These are phyloP conservation scores for Ptilonorhynchus violaceus DNA, from an alignment of 2,113 vertebrate genomes.

Conservation along the genomic window DNA sequence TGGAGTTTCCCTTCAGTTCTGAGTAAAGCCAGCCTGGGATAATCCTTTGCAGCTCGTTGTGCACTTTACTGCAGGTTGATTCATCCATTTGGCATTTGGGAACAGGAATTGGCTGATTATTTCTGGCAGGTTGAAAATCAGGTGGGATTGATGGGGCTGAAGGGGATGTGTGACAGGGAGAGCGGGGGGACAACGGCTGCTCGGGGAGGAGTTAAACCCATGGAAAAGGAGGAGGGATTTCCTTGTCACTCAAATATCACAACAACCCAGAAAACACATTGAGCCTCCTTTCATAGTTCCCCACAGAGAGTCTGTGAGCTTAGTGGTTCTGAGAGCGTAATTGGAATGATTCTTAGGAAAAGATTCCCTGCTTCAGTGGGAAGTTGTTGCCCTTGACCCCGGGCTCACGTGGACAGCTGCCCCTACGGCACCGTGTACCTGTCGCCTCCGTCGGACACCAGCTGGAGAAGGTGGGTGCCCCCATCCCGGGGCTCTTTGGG, in stretches of 20 bases:
- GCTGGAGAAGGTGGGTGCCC: constrained; percentile 92
- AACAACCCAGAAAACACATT: not conserved
- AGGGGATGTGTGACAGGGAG: not conserved
- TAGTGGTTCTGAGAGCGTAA: not conserved
- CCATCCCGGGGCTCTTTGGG: rapidly evolving
- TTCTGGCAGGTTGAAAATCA: not conserved
- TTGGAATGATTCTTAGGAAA: not conserved
- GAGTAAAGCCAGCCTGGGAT: not conserved
- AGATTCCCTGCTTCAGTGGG: not conserved
- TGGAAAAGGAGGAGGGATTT: not conserved
- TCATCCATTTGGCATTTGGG: not conserved
- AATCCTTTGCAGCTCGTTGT: not conserved
- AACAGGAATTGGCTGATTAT: not conserved
- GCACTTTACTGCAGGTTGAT: not conserved
- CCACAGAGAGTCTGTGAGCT: rapidly evolving
- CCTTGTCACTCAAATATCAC: not conserved
- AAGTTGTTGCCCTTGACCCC: constrained; percentile 76
- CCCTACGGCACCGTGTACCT: constrained; percentile 96
- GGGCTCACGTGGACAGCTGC: constrained; percentile 91
- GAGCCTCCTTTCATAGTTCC: not conserved
- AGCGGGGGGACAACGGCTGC: not conserved
- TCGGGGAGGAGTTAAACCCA: not conserved
- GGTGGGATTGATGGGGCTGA: not conserved
- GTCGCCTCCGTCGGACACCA: constrained; percentile 93
- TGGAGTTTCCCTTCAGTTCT: not conserved